These are phyloP conservation scores for Sphenopsis melanotis DNA, from an alignment of 2,797 vertebrate genomes.

Conservation along the genomic window DNA sequence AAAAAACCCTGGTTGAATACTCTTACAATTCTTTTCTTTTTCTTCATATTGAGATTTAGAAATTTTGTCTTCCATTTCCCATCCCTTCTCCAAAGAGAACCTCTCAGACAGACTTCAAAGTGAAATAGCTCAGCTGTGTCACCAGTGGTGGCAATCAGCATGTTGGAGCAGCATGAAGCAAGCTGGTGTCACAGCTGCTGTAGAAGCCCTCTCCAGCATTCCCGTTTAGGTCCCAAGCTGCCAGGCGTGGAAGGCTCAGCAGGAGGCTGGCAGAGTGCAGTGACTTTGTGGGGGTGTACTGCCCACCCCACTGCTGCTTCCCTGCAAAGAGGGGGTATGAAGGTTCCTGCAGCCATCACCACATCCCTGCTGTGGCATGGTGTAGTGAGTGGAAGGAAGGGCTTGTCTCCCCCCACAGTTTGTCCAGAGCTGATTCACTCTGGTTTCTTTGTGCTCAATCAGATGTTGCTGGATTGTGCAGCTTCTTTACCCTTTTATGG, in stretches of 20 bases:
- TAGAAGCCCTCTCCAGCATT: background rate
- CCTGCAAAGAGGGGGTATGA: accelerated
- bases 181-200: background rate
- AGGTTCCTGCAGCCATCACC: background rate
- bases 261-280: background rate
- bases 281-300: background rate
- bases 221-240: background rate
- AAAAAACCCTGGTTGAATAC: background rate
- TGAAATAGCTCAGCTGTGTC: background rate
- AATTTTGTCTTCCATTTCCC: background rate
- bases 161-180: background rate
- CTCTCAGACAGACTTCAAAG: background rate
- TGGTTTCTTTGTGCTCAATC: background rate
- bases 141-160: background rate
- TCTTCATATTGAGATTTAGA: background rate
- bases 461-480: background rate
- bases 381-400: background rate
- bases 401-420: background rate
- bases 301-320: background rate
- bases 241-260: background rate
- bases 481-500: background rate
- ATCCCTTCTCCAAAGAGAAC: background rate
- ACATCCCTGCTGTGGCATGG: background rate
- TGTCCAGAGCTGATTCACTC: background rate
- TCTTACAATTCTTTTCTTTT: background rate